These are phyloP conservation scores for Acrocephalus kingi DNA, from an alignment of 2,113 vertebrate species.

Conservation along the genomic window DNA sequence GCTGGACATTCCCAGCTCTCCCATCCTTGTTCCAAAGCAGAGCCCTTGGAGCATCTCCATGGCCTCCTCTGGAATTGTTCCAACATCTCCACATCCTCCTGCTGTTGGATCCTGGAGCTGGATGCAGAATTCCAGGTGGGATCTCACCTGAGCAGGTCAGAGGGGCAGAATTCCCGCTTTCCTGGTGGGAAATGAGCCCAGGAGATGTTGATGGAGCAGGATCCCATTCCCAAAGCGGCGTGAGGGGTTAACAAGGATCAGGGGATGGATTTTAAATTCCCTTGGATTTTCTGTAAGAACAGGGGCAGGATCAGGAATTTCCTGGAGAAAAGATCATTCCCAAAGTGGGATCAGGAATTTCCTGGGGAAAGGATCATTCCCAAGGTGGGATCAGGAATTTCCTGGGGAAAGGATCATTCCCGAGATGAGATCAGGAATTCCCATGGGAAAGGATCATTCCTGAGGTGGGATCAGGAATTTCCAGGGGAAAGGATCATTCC, in stretches of 20 bases:
- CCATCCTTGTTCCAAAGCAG: fast-evolving
- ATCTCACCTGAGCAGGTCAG: background rate
- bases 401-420: background rate
- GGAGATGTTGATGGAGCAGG: background rate
- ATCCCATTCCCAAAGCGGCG: fast-evolving
- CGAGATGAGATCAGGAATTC: background rate
- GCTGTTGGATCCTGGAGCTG: background rate
- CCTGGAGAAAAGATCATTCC: background rate
- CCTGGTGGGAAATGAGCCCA: background rate
- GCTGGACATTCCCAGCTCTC: background rate
- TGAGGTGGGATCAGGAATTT: background rate
- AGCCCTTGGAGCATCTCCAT: background rate
- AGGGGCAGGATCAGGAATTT: too few species aligned
- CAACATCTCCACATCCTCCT: background rate
- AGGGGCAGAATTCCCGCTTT: background rate
- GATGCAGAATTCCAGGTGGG: background rate
- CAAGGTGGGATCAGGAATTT: too few species aligned
- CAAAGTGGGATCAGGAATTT: too few species aligned
- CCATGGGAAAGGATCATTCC: background rate
- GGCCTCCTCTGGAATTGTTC: background rate
- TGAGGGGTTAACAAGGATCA: background rate
- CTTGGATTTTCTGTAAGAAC: background rate
- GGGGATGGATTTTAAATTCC: background rate
- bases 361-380: too few species aligned
- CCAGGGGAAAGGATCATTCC: background rate